Percentiles rank a stretch among this genome's conserved stretches.
phyloP scores from a whole-genome alignment of 2,113 vertebrate species.

The Triplophysa dalaica region DNA sequence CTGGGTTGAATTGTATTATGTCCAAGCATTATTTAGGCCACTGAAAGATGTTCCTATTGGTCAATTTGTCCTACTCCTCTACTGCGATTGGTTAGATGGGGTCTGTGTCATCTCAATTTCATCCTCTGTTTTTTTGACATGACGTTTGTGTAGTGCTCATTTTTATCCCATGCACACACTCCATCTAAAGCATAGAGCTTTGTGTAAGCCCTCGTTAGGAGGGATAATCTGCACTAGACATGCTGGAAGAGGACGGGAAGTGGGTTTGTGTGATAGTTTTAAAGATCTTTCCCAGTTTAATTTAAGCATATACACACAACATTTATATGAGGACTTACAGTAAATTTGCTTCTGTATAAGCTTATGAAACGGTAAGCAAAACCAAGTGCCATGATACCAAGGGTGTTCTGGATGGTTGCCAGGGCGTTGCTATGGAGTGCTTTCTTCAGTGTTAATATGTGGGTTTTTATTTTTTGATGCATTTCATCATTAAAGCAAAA shows the following conservation, averaged over 20 bases:
- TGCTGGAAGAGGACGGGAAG: slow-evolving; percentile 23
- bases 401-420: too few relatives aligned
- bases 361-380: neutral
- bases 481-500: too few relatives aligned
- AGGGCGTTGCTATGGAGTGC: too few relatives aligned
- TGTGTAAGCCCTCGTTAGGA: slow-evolving; percentile 34
- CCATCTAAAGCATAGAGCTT: slow-evolving; percentile 21
- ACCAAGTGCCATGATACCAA: too few relatives aligned
- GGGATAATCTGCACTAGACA: slow-evolving; percentile 35
- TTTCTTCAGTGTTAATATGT: too few relatives aligned
- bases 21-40: too few relatives aligned
- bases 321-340: neutral
- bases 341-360: neutral
- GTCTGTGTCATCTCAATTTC: slow-evolving; percentile 9
- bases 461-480: too few relatives aligned
- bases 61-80: neutral
- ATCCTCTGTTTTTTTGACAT: neutral
- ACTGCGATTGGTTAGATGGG: slow-evolving; percentile 4
- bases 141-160: neutral
- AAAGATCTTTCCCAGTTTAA: slow-evolving; percentile 17
- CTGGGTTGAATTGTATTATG: too few relatives aligned
- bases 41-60: neutral
- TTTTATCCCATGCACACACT: neutral
- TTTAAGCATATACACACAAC: neutral
- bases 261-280: slow-evolving; percentile 6